A percentile compares a stretch with the other conserved stretches of the same genome.
Conservation (phyloP, 2,113 vertebrate genomes). For the Loxodonta africana region DNA sequence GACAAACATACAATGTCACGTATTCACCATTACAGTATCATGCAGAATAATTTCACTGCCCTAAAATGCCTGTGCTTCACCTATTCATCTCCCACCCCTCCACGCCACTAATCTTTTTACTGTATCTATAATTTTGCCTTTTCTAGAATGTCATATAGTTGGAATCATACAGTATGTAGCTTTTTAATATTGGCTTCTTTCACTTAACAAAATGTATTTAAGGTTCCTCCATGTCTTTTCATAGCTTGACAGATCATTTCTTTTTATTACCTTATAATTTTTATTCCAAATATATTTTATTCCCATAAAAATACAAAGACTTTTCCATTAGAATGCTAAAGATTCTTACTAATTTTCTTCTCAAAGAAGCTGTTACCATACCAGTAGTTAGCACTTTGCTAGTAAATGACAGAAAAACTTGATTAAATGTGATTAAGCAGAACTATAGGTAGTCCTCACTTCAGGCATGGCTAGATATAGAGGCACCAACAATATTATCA, state of each 20-base stretch:
- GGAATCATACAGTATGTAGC: neutral
- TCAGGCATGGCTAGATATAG: neutral
- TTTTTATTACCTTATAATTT: neutral
- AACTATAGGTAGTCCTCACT: neutral
- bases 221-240: neutral
- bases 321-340: neutral
- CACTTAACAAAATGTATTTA: neutral
- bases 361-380: neutral
- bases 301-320: neutral
- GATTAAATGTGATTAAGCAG: neutral
- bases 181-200: neutral
- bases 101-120: neutral
- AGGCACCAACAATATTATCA: neutral
- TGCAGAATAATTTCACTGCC: neutral
- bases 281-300: neutral
- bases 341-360: constrained; percentile 29
- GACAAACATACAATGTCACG: neutral
- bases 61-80: neutral
- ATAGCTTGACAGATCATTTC: neutral
- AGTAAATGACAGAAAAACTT: neutral
- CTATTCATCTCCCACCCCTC: neutral
- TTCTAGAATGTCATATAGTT: neutral
- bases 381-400: neutral
- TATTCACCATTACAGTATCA: neutral
- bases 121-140: neutral